A percentile compares a stretch with the other conserved stretches of the same genome.
phyloP scores from a whole-genome alignment of 1,140 invertebrate genomes.

The Calycopis cecrops region DNA sequence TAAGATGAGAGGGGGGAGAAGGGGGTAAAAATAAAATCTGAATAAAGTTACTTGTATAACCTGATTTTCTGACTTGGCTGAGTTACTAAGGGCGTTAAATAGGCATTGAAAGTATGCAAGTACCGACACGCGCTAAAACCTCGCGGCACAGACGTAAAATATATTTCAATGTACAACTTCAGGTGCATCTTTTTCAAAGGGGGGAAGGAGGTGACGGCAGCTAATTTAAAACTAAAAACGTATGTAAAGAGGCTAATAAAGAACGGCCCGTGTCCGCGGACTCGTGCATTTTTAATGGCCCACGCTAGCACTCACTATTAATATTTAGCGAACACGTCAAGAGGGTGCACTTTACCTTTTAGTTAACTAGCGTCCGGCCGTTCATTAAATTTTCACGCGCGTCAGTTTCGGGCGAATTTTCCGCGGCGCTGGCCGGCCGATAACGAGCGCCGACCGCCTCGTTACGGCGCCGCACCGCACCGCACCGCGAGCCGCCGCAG shows the following conservation, averaged over 20 bases:
- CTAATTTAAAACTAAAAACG: conserved; percentile 41
- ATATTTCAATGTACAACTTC: too few relatives aligned
- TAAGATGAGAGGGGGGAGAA: too few relatives aligned
- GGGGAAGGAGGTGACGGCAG: conserved; percentile 19
- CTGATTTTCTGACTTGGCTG: too few relatives aligned
- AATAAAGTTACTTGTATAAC: too few relatives aligned
- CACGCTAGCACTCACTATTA: conserved; percentile 72
- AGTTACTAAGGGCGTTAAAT: too few relatives aligned
- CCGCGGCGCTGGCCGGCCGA: conserved; percentile 67
- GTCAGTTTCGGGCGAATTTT: conserved; percentile 74
- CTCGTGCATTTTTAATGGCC: conserved; percentile 72
- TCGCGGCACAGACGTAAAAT: too few relatives aligned
- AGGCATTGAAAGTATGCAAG: too few relatives aligned
- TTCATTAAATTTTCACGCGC: conserved; percentile 75
- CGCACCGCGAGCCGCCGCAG: conserved; percentile 21
- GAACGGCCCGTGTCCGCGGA: conserved; percentile 56
- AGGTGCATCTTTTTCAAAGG: conserved; percentile 4
- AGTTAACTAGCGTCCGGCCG: conserved; percentile 74
- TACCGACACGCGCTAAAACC: too few relatives aligned
- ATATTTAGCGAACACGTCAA: conserved; percentile 74
- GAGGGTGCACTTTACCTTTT: conserved; percentile 75
- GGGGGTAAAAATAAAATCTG: too few relatives aligned
- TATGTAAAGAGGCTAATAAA: conserved; percentile 64
- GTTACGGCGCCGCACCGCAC: conserved; percentile 36
- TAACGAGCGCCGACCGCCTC: conserved; percentile 61